A percentile compares a stretch with the other conserved stretches of the same genome.
phyloP scores from a whole-genome alignment of 2,888 invertebrate genomes.

The Bedellia somnulentella region DNA sequence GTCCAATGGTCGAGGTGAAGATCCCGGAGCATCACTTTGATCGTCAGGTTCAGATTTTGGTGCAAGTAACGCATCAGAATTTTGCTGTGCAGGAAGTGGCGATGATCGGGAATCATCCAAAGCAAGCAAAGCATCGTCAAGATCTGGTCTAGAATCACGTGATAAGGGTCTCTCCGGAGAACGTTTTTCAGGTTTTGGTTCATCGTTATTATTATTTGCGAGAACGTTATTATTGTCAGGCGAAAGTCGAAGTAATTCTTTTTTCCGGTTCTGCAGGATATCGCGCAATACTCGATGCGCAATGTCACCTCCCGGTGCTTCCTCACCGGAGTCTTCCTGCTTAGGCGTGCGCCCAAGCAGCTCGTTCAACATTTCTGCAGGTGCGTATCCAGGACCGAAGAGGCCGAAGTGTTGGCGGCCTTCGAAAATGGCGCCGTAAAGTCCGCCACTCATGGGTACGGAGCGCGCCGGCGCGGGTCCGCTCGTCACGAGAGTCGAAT shows the following conservation, averaged over 20 bases:
- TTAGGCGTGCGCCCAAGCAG: conserved; percentile 80
- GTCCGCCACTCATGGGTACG: conserved; percentile 82
- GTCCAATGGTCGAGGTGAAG: conserved; percentile 67
- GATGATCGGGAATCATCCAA: conserved; percentile 43
- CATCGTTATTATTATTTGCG: conserved; percentile 58
- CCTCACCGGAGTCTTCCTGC: conserved; percentile 65
- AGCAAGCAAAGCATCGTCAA: conserved; percentile 66
- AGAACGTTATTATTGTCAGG: conserved; percentile 62
- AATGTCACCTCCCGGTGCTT: conserved; percentile 48
- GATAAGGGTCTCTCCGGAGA: conserved; percentile 66
- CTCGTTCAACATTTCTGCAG: conserved; percentile 91
- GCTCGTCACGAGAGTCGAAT: conserved; percentile 66
- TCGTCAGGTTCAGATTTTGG: conserved; percentile 70
- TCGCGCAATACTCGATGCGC: conserved; percentile 88
- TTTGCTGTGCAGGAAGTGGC: conserved; percentile 55
- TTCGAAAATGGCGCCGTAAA: conserved; percentile 86
- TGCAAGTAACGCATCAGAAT: conserved; percentile 57
- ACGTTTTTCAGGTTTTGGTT: conserved; percentile 53
- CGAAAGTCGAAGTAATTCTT: conserved; percentile 71
- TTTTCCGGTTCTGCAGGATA: conserved; percentile 87
- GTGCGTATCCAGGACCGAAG: conserved; percentile 83
- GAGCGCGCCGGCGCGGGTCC: conserved; percentile 62
- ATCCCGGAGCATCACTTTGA: conserved; percentile 62
- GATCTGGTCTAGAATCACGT: conserved; percentile 63
- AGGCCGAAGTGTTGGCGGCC: conserved; percentile 80